These are phyloP conservation scores for Antigone vipio DNA, from an alignment of 2,113 vertebrate genomes.

Conservation along the genomic window DNA sequence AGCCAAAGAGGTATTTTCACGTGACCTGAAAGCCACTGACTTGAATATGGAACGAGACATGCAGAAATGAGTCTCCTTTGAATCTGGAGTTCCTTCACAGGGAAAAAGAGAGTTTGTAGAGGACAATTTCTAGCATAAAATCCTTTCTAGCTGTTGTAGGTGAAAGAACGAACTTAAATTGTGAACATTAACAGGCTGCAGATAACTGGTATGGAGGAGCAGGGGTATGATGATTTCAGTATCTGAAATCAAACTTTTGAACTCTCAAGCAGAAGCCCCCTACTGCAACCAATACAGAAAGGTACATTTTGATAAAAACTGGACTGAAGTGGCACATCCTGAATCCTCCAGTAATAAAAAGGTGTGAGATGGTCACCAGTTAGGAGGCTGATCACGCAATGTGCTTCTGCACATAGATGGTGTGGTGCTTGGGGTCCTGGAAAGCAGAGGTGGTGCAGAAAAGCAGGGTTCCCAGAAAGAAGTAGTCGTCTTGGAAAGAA, in stretches of 20 bases:
- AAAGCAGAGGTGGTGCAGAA: not conserved
- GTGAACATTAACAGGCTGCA: not conserved
- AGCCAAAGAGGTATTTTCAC: not conserved
- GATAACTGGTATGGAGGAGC: not conserved
- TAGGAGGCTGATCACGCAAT: not conserved
- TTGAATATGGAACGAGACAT: not conserved
- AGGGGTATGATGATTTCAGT: not conserved
- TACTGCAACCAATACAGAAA: not conserved
- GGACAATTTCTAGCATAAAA: not conserved
- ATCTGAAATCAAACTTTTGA: not conserved
- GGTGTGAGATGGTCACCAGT: not conserved
- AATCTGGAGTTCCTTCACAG: not conserved
- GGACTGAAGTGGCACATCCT: not conserved
- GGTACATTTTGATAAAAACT: not conserved
- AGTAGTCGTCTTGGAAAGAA: not conserved
- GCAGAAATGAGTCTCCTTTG: not conserved
- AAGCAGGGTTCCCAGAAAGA: not conserved
- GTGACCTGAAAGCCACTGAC: not conserved
- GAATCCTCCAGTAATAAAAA: not conserved
- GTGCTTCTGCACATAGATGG: not conserved
- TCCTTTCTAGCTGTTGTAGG: not conserved
- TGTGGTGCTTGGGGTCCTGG: not conserved
- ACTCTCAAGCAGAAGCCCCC: not conserved
- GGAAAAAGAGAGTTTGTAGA: not conserved
- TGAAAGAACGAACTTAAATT: not conserved